These are phyloP conservation scores for Pemphigus obesinymphae DNA, from an alignment of 1,140 invertebrate species.

Conservation along the genomic window DNA sequence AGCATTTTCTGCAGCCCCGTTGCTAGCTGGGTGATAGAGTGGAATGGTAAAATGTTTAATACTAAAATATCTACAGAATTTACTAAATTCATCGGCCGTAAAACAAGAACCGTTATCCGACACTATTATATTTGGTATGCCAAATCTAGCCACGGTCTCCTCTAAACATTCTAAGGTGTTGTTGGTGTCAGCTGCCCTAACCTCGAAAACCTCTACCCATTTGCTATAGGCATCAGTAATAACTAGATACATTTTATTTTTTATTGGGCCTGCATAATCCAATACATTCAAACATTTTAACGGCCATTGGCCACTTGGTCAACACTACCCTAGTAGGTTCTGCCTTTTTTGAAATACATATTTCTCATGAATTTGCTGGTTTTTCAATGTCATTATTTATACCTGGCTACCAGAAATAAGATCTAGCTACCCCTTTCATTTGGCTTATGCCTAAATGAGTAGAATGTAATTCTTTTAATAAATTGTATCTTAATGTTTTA, in stretches of 20 bases:
- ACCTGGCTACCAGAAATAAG: no score
- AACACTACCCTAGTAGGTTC: no score
- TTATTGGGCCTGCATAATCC: conserved; percentile 46
- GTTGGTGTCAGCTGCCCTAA: conserved; percentile 24
- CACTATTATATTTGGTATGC: conserved; percentile 45
- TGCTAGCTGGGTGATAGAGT: conserved; percentile 48
- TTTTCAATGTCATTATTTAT: no score
- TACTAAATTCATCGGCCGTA: conserved; percentile 44
- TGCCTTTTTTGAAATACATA: no score
- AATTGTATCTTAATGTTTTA: no score
- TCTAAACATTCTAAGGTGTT: conserved; percentile 43
- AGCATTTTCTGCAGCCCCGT: conserved; percentile 49
- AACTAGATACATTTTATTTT: conserved; percentile 48
- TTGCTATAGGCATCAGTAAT: conserved; percentile 51
- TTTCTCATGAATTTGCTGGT: no score
- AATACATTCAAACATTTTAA: no score
- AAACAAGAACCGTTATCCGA: conserved; percentile 48
- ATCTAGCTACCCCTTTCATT: no score
- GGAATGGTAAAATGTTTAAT: conserved; percentile 45
- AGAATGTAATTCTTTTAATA: no score
- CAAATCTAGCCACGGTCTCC: conserved; percentile 45
- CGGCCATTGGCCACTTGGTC: no score
- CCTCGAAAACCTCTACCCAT: conserved; percentile 50
- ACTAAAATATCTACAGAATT: conserved; percentile 45
- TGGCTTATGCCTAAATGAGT: no score